Conservation (phyloP, 2,888 invertebrate genomes). For the Rugalucina vietnamica region DNA sequence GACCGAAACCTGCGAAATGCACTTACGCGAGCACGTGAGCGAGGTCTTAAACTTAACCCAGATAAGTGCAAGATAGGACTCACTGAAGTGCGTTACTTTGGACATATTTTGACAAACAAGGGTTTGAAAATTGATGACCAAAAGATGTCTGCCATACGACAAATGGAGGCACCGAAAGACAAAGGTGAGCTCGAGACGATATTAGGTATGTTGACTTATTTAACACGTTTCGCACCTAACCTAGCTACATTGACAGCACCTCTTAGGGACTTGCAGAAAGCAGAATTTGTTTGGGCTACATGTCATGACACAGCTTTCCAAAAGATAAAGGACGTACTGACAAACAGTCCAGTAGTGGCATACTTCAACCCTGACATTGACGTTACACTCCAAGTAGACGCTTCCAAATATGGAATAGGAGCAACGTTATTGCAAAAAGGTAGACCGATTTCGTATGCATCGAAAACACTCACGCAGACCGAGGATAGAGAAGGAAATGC, state of each 20-base stretch:
- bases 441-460: constrained; percentile 51
- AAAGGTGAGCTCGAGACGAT: background rate
- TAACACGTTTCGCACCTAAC: constrained; percentile 31
- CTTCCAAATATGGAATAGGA: constrained; percentile 50
- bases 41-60: constrained; percentile 40
- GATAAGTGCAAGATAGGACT: constrained; percentile 43
- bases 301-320: constrained; percentile 21
- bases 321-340: constrained; percentile 17
- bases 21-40: constrained; percentile 16
- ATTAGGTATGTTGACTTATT: constrained; percentile 24
- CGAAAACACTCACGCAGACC: constrained; percentile 45
- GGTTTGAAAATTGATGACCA: constrained; percentile 44
- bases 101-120: constrained; percentile 37
- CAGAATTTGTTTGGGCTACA: constrained; percentile 25
- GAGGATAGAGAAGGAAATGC: constrained; percentile 64
- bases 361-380: constrained; percentile 3
- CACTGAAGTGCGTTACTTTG: constrained; percentile 44
- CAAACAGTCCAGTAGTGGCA: background rate
- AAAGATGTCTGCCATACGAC: constrained; percentile 41
- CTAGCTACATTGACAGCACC: constrained; percentile 37
- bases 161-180: constrained; percentile 14
- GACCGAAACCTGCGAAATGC: constrained; percentile 33
- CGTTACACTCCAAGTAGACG: background rate
- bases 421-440: constrained; percentile 52
- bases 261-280: background rate